Conservation (phyloP, 2,888 invertebrate species). For the Sesamia inferens region DNA sequence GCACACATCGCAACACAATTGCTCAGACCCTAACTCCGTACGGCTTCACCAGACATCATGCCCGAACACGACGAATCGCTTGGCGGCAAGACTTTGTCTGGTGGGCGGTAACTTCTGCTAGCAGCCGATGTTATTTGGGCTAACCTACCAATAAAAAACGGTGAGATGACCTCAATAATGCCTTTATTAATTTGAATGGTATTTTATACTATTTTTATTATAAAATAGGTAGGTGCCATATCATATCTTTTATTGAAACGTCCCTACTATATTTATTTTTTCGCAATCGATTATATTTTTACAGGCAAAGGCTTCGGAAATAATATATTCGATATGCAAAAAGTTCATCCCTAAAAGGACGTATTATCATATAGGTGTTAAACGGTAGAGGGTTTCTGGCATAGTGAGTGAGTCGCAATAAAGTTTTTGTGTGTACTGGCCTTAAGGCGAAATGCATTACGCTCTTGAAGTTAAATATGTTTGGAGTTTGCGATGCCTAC, state of each 20-base stretch:
- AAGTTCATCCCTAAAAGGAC: constrained; percentile 47
- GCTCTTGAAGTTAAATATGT: constrained; percentile 25
- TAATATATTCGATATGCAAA: not conserved
- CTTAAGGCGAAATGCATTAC: constrained; percentile 47
- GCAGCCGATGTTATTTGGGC: not conserved
- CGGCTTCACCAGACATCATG: too few relatives aligned
- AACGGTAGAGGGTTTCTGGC: constrained; percentile 46
- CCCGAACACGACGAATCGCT: too few relatives aligned
- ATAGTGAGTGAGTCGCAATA: constrained; percentile 21
- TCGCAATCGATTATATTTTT: not conserved
- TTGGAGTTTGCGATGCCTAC: not conserved
- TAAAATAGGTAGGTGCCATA: too few relatives aligned
- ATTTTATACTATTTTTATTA: too few relatives aligned
- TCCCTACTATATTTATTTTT: not conserved
- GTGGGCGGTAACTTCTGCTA: too few relatives aligned
- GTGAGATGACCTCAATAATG: not conserved
- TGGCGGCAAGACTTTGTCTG: too few relatives aligned
- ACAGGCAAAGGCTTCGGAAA: not conserved
- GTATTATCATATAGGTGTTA: constrained; percentile 54
- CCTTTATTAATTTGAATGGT: too few relatives aligned
- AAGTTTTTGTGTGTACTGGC: constrained; percentile 43
- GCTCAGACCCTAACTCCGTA: too few relatives aligned
- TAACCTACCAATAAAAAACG: not conserved
- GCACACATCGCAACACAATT: too few relatives aligned
- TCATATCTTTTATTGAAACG: not conserved